Base-by-base conservation (phyloP, 1,140 invertebrate genomes). In the Drosophila varians region DNA sequence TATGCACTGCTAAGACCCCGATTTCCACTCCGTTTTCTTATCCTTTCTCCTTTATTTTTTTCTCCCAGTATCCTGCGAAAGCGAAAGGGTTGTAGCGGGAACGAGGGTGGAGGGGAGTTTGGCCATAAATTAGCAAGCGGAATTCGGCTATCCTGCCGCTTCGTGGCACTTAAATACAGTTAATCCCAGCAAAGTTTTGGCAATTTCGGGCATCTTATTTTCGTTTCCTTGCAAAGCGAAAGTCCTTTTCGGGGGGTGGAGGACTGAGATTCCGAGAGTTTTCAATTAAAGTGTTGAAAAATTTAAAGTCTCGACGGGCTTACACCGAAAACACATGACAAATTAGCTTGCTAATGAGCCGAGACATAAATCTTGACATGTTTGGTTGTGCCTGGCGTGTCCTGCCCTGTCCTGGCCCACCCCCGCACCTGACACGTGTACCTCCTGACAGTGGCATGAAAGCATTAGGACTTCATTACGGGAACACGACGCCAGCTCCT, bases 271-370 rank as follows among this genome's bases (percentile, higher is more conserved):
- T 14, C 14, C 36, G 8, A 9, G 38, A 16, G 38, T 86, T 79
- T 84, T 79, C 79, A 84, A 75, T 84, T 84, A 84, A 86, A 84
- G 80, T 86, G 79, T 76, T 84, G 79, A 84, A 86, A 66, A 86
- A 52, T 84, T 84, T 84, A 79, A 84, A 84, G 80, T 57, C 60
- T 18, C 42, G n/a, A n/a, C 5, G 14, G 43, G 49, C 28, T 56
- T 58, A 64, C 26, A 25, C 54, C 12, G n/a, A 16, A 49, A 78
- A 69, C 77, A 69, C 77, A 82, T 87, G 83, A 87, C 77, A 87
- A 87, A 88, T 87, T 87, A 87, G 83, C 82, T 83, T 72, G 43
- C 74, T 87, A 87, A 87, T 87, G 83, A 88, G 82, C 57, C 80
- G 71, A 75, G 82, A 87, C 82, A 87, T 87, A 88, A 87, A 87